Evolutionary conservation across 2,113 vertebrate species (phyloP).

Genomic region (Nettapus auritus): DNA sequence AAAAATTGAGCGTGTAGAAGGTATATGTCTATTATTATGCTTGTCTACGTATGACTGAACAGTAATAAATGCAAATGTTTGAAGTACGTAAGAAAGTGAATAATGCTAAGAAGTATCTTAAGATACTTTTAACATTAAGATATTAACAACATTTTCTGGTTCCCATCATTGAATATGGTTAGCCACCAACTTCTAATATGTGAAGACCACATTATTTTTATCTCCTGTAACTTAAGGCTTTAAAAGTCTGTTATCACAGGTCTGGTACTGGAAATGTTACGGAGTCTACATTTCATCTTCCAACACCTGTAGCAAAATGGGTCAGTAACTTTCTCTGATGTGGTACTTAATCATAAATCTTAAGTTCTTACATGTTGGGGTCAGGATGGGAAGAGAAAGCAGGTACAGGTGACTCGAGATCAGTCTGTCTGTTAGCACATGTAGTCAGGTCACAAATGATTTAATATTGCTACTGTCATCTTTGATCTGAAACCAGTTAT

Average conservation of each 20-base stretch:
- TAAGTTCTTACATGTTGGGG: not conserved
- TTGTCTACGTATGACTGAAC: not conserved
- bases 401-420: not conserved
- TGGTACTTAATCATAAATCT: not conserved
- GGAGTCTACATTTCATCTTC: not conserved
- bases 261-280: not conserved
- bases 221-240: not conserved
- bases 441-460: not conserved
- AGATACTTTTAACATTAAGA: not conserved
- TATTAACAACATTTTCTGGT: not conserved
- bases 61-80: not conserved
- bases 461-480: not conserved
- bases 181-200: not conserved
- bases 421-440: not conserved
- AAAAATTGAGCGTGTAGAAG: not conserved
- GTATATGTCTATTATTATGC: not conserved
- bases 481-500: not conserved
- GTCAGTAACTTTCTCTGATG: not conserved
- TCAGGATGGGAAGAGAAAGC: not conserved
- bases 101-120: not conserved
- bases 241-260: not conserved
- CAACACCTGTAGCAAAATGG: not conserved
- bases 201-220: not conserved
- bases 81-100: not conserved
- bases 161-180: not conserved